These are phyloP conservation scores for Sebastes matsubarae DNA, from an alignment of 2,797 vertebrate genomes.

Conservation along the genomic window DNA sequence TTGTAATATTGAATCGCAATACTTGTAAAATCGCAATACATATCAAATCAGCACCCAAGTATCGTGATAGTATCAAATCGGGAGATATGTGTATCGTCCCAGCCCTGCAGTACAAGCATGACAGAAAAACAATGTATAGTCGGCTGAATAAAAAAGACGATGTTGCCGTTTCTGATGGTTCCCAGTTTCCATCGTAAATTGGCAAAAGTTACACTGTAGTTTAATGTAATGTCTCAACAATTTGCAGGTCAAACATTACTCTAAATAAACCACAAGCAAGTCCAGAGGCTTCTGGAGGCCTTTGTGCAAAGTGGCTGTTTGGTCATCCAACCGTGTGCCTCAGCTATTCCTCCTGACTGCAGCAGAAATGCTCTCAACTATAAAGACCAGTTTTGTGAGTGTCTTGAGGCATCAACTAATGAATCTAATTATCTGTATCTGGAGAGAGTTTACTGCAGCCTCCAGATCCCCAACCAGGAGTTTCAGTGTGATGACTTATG, in stretches of 20 bases:
- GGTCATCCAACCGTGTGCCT: background rate
- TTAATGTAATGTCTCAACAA: background rate
- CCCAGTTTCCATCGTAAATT: background rate
- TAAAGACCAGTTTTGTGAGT: background rate
- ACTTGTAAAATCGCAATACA: too few relatives aligned
- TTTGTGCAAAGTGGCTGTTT: background rate
- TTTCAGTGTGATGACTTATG: background rate
- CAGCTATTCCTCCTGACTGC: background rate
- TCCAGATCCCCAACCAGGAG: background rate
- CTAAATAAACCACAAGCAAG: background rate
- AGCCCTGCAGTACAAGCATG: background rate
- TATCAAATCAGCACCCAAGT: too few relatives aligned
- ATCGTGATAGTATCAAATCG: too few relatives aligned
- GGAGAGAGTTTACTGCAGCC: slow-evolving; percentile 12
- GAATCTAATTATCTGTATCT: slow-evolving; percentile 4
- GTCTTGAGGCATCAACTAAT: background rate
- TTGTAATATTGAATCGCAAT: too few relatives aligned
- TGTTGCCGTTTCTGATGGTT: background rate
- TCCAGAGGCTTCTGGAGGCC: background rate
- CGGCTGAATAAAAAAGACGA: background rate
- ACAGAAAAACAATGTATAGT: background rate
- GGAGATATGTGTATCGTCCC: too few relatives aligned
- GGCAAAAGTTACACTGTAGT: background rate
- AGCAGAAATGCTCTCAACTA: background rate
- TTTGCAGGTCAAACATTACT: background rate